These are phyloP conservation scores for Nylanderia fulva DNA, from an alignment of 1,140 invertebrate genomes.

Conservation along the genomic window DNA sequence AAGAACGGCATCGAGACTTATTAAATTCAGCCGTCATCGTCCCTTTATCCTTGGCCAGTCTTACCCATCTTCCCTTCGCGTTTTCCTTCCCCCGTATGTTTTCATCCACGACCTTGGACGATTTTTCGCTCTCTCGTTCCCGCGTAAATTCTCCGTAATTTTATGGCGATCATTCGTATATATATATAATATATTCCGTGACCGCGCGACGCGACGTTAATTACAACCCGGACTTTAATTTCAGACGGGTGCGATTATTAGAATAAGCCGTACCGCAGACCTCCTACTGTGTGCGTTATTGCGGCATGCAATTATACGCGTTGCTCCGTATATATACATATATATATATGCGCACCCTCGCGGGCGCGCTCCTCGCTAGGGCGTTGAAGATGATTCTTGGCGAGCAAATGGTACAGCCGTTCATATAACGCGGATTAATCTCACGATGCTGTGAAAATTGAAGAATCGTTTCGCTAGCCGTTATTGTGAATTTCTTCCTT, in stretches of 20 bases:
- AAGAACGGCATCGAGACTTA: conserved; percentile 66
- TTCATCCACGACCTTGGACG: not conserved
- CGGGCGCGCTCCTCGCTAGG: not conserved
- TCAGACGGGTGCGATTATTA: conserved; percentile 67
- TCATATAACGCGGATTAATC: conserved; percentile 34
- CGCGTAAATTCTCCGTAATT: conserved; percentile 67
- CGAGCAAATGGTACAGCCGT: conserved; percentile 13
- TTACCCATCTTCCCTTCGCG: too few species aligned
- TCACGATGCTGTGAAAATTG: not conserved
- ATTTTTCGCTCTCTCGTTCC: not conserved
- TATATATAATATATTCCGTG: conserved; percentile 39
- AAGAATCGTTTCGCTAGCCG: not conserved
- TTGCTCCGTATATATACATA: not conserved
- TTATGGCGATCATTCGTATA: conserved; percentile 72
- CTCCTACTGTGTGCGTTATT: conserved; percentile 64
- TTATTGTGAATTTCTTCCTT: not conserved
- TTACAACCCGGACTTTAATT: conserved; percentile 74
- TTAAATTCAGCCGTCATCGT: conserved; percentile 58
- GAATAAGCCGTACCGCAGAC: conserved; percentile 66
- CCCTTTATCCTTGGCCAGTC: conserved; percentile 2
- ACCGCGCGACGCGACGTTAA: conserved; percentile 68
- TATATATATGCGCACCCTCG: not conserved
- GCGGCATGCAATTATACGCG: conserved; percentile 54
- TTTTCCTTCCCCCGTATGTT: not conserved
- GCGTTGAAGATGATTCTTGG: conserved; percentile 20